These are phyloP conservation scores for Ectropis crepuscularia DNA, from an alignment of 2,888 invertebrate genomes.

Conservation along the genomic window DNA sequence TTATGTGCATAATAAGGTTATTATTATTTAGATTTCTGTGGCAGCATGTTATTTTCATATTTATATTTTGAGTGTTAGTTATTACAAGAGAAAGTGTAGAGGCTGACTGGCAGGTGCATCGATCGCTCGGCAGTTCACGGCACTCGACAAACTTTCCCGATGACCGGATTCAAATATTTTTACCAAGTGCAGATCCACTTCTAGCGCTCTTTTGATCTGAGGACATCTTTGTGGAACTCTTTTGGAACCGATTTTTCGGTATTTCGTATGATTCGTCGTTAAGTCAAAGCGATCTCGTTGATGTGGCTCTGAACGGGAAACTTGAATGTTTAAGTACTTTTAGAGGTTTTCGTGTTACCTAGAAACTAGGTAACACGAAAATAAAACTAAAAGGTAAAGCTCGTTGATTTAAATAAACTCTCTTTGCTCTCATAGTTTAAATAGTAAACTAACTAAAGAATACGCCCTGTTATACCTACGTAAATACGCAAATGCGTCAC, in stretches of 20 bases:
- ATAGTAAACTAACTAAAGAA: neutral
- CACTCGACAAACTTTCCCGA: conserved; percentile 56
- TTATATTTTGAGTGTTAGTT: conserved; percentile 3
- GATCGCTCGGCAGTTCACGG: conserved; percentile 48
- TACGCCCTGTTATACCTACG: neutral
- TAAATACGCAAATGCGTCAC: no score
- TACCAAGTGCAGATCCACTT: conserved; percentile 63
- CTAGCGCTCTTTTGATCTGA: conserved; percentile 61
- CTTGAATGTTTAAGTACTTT: conserved; percentile 32
- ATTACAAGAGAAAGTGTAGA: conserved; percentile 46
- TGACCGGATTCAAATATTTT: conserved; percentile 74
- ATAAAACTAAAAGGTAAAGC: no score
- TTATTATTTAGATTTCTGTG: no score
- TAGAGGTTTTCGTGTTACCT: conserved; percentile 13
- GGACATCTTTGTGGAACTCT: conserved; percentile 54
- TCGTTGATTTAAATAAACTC: neutral
- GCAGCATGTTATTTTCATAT: neutral
- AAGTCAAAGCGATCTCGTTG: conserved; percentile 42
- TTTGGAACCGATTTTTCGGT: conserved; percentile 55
- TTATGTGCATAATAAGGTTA: no score
- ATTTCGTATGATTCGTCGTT: conserved; percentile 51
- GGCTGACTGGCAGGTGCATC: conserved; percentile 54
- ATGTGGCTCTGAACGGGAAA: conserved; percentile 28
- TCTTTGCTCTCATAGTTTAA: neutral
- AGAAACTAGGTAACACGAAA: no score